A percentile compares a stretch with the other conserved stretches of the same genome.
Conservation (phyloP, 1,140 invertebrate species). For the Armadillidium nasatum region DNA sequence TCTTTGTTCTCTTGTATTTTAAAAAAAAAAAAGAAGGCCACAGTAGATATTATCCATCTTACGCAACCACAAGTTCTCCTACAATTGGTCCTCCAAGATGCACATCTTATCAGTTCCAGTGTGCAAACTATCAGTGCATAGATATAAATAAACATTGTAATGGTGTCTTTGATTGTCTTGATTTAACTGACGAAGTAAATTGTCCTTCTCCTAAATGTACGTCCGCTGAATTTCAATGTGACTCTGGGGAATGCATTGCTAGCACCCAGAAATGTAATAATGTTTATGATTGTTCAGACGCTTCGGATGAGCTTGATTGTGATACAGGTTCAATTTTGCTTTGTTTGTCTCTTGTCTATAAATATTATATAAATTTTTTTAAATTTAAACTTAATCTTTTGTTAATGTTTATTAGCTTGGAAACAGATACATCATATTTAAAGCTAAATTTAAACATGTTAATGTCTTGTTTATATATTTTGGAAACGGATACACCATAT, state of each 20-base stretch:
- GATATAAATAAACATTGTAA: slow-evolving; percentile 45
- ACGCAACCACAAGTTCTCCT: too few species aligned
- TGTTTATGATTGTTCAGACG: slow-evolving; percentile 27
- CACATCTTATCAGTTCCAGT: slow-evolving; percentile 51
- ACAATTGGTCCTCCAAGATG: slow-evolving; percentile 33
- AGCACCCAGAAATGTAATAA: slow-evolving; percentile 58
- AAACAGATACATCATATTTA: background rate
- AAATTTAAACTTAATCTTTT: too few species aligned
- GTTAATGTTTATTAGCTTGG: background rate
- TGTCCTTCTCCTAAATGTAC: slow-evolving; percentile 47
- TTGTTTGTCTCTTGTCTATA: background rate
- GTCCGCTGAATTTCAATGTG: slow-evolving; percentile 51
- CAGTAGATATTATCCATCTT: too few species aligned
- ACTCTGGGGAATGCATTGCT: slow-evolving; percentile 51
- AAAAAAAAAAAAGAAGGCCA: too few species aligned
- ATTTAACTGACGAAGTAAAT: slow-evolving; percentile 46
- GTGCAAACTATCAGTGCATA: slow-evolving; percentile 51
- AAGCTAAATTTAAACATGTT: too few species aligned
- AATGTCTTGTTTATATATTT: too few species aligned
- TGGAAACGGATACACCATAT: too few species aligned
- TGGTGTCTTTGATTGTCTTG: slow-evolving; percentile 48
- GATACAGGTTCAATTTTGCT: slow-evolving; percentile 36
- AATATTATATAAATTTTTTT: too few species aligned
- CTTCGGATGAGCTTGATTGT: slow-evolving; percentile 42
- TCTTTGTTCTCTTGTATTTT: too few species aligned